These are phyloP conservation scores for Drosophila tsacasi DNA, from an alignment of 1,140 invertebrate genomes.

Conservation along the genomic window DNA sequence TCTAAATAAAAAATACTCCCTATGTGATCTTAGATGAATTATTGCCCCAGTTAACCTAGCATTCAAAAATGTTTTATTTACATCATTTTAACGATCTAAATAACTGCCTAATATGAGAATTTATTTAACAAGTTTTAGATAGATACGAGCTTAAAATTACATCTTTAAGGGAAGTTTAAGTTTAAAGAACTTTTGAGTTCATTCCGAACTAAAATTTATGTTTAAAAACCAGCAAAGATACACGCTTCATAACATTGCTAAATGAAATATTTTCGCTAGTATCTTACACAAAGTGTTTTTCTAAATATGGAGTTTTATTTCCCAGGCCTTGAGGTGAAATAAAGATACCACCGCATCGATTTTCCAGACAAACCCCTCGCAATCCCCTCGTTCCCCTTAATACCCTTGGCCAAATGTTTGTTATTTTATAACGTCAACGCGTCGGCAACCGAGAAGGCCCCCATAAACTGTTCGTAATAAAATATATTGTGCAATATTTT, in stretches of 20 bases:
- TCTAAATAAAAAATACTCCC: background rate
- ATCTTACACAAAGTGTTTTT: background rate
- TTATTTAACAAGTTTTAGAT: background rate
- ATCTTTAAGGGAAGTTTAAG: background rate
- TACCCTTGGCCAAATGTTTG: conserved; percentile 24
- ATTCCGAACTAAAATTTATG: too few species aligned
- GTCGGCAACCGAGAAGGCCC: conserved; percentile 23
- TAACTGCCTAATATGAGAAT: background rate
- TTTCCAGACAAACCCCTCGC: background rate
- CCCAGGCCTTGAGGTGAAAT: conserved; percentile 3
- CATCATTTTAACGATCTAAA: background rate
- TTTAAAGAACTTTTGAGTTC: too few species aligned
- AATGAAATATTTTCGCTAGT: background rate
- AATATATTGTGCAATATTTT: conserved; percentile 62
- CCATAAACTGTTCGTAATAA: conserved; percentile 62
- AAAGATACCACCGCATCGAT: conserved; percentile 29
- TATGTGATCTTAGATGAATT: conserved; percentile 6
- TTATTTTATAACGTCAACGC: conserved; percentile 47
- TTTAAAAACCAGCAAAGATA: too few species aligned
- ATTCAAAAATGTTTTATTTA: background rate
- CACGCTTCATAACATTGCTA: too few species aligned
- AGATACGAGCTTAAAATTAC: too few species aligned
- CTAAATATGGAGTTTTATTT: conserved; percentile 1
- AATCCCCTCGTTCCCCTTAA: background rate
- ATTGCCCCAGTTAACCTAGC: background rate